These are phyloP conservation scores for Phyllostomus discolor DNA, from an alignment of 2,113 vertebrate species.

Conservation along the genomic window DNA sequence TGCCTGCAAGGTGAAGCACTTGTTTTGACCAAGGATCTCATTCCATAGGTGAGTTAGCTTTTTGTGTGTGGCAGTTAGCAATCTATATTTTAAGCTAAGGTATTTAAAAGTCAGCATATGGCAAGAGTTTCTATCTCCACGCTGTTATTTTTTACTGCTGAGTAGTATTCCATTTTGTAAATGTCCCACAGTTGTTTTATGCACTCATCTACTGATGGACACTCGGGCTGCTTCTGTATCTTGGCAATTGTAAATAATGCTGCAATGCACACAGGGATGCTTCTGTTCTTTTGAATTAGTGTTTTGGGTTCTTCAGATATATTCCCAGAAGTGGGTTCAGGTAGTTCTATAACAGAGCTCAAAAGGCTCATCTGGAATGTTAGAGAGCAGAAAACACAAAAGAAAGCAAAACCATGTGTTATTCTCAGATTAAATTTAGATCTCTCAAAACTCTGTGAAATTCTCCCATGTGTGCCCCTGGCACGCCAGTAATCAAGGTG, in stretches of 20 bases:
- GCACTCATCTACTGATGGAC: no score
- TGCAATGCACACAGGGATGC: no score
- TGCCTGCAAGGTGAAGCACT: neutral
- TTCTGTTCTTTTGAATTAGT: no score
- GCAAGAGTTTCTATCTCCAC: neutral
- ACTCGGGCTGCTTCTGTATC: no score
- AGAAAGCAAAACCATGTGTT: neutral
- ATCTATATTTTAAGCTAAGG: neutral
- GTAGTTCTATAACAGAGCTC: conserved; percentile 27
- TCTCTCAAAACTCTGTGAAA: conserved; percentile 23
- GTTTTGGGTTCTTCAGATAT: no score
- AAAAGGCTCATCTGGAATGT: conserved; percentile 38
- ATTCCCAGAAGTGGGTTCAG: no score
- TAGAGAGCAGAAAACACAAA: conserved; percentile 26
- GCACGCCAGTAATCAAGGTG: neutral
- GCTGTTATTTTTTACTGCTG: no score
- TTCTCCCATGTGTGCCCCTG: neutral
- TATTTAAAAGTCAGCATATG: neutral
- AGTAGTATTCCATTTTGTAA: no score
- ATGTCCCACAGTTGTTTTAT: no score
- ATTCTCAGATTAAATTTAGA: conserved; percentile 42
- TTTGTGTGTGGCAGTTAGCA: neutral
- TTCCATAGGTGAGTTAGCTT: neutral
- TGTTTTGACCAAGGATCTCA: neutral
- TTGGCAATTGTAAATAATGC: no score